phyloP scores from a whole-genome alignment of 2,797 vertebrate species.

The Microcaecilia unicolor region DNA sequence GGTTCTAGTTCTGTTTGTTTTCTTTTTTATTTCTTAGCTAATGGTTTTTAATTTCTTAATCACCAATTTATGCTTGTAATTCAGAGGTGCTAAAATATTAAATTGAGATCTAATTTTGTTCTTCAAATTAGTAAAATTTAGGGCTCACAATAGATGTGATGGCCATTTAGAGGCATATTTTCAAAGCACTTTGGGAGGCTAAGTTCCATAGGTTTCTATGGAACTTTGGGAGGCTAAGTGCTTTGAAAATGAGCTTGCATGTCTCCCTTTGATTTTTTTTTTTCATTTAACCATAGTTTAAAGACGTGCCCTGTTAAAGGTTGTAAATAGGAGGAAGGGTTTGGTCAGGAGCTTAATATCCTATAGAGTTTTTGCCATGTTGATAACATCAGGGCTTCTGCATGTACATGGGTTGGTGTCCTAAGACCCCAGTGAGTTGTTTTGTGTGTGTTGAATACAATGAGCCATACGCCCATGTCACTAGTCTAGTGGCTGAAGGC shows the following conservation, averaged over 20 bases:
- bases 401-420: conserved; percentile 30
- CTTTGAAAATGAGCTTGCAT: background rate
- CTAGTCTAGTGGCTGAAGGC: conserved; percentile 19
- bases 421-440: conserved; percentile 24
- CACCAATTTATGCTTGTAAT: too few relatives aligned
- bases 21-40: too few relatives aligned
- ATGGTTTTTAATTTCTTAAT: too few relatives aligned
- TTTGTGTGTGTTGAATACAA: conserved; percentile 28
- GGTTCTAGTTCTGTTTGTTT: too few relatives aligned
- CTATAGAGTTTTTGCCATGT: conserved; percentile 39
- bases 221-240: too few relatives aligned
- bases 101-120: too few relatives aligned
- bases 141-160: background rate
- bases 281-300: conserved; percentile 6
- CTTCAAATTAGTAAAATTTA: background rate
- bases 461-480: conserved; percentile 21
- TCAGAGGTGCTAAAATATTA: too few relatives aligned
- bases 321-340: conserved; percentile 87
- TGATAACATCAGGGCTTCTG: conserved; percentile 73
- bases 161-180: too few relatives aligned
- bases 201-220: too few relatives aligned
- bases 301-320: conserved; percentile 26
- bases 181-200: too few relatives aligned
- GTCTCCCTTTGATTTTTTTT: background rate
- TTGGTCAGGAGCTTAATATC: conserved; percentile 77